phyloP scores from a whole-genome alignment of 2,888 invertebrate genomes.

The Aleiodes testaceus region DNA sequence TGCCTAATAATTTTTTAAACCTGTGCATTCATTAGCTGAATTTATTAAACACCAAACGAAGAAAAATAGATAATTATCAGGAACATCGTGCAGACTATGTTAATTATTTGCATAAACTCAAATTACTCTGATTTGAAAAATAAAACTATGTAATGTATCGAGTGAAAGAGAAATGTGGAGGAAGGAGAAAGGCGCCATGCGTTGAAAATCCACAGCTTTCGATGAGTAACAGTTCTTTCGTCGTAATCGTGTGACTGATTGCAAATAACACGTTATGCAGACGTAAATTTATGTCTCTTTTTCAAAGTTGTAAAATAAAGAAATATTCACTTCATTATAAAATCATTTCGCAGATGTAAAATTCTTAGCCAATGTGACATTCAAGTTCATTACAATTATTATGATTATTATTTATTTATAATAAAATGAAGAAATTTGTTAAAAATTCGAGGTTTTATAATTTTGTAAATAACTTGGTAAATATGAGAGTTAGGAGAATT shows the following conservation, averaged over 20 bases:
- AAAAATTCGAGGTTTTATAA: neutral
- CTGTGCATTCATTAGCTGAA: neutral
- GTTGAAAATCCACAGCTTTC: constrained; percentile 29
- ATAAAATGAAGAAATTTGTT: too few species aligned
- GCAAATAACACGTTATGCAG: constrained; percentile 26
- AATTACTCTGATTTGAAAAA: constrained; percentile 4
- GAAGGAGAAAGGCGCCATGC: constrained; percentile 32
- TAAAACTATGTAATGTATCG: constrained; percentile 6
- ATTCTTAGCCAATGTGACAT: too few species aligned
- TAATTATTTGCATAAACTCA: neutral
- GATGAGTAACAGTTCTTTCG: constrained; percentile 24
- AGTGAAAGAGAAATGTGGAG: constrained; percentile 25
- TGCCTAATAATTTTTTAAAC: constrained; percentile 9
- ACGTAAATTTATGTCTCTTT: neutral
- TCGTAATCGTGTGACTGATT: constrained; percentile 42
- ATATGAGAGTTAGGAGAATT: too few species aligned
- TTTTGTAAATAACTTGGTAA: too few species aligned
- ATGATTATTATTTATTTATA: too few species aligned
- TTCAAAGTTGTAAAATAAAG: neutral
- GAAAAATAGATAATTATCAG: constrained; percentile 32
- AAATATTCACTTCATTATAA: too few species aligned
- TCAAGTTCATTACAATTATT: too few species aligned
- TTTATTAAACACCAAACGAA: neutral
- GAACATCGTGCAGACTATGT: neutral
- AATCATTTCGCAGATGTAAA: too few species aligned